Evolutionary conservation across 2,797 vertebrate species (phyloP).

Genomic region (Fistularia commersonii): DNA sequence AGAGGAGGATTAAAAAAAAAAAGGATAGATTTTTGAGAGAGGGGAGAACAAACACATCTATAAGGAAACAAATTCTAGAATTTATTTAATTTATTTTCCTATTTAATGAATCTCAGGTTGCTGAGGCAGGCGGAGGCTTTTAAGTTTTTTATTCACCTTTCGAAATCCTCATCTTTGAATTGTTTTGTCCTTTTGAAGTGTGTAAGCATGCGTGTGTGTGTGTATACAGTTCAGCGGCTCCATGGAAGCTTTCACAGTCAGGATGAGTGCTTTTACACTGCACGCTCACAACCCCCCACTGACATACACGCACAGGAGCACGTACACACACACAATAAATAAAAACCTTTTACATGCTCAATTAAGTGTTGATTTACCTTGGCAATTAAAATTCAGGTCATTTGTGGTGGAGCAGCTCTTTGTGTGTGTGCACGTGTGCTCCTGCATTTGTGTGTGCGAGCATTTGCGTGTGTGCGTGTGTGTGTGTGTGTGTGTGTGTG

Average conservation of each 20-base stretch:
- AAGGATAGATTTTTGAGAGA: constrained; percentile 22
- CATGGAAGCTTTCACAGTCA: background rate
- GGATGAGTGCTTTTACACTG: background rate
- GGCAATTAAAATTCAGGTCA: constrained; percentile 68
- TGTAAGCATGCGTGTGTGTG: constrained; percentile 11
- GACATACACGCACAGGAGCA: constrained; percentile 8
- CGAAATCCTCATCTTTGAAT: constrained; percentile 11
- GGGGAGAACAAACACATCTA: constrained; percentile 25
- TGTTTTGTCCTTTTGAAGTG: constrained; percentile 10
- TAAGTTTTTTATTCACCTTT: constrained; percentile 3
- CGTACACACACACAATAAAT: background rate
- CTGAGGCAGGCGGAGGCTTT: too few relatives aligned
- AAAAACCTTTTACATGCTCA: constrained; percentile 47
- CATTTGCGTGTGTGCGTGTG: constrained; percentile 25
- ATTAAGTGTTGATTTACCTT: constrained; percentile 58
- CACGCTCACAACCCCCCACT: background rate
- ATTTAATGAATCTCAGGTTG: too few relatives aligned
- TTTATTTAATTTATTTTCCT: too few relatives aligned
- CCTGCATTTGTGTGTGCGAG: constrained; percentile 11
- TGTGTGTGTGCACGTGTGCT: constrained; percentile 18
- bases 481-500: constrained; percentile 21
- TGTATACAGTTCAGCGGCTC: background rate
- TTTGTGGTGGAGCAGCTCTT: constrained; percentile 55
- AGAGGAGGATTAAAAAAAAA: constrained; percentile 9
- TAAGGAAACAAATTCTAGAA: constrained; percentile 10